Conservation (phyloP, 2,113 vertebrate species). For the Fregata magnificens region DNA sequence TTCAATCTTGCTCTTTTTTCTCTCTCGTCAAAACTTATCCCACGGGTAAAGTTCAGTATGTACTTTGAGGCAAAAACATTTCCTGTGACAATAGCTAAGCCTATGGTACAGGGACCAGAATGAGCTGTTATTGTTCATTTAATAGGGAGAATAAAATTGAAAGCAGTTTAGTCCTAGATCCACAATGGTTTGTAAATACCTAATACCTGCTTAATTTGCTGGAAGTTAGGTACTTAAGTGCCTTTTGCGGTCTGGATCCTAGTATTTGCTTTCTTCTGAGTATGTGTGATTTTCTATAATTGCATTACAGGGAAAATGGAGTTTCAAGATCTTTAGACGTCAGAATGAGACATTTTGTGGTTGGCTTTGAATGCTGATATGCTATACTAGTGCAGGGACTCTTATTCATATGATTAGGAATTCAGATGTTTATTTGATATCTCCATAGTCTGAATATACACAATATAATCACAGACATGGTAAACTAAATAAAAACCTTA, state of each 20-base stretch:
- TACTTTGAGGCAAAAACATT: not conserved
- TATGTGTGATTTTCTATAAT: constrained; percentile 37
- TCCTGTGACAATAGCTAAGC: not conserved
- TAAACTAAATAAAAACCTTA: constrained; percentile 6
- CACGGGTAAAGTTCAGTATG: not conserved
- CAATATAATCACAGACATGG: constrained; percentile 2
- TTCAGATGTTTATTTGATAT: constrained; percentile 28
- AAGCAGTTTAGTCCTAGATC: not conserved
- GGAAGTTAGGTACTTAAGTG: not conserved
- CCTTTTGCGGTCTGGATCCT: not conserved
- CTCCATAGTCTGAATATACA: not conserved
- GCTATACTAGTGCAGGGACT: not conserved
- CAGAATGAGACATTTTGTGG: not conserved
- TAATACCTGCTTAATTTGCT: not conserved
- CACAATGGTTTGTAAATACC: not conserved
- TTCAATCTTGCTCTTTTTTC: not conserved
- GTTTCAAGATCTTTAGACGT: constrained; percentile 2
- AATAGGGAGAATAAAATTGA: not conserved
- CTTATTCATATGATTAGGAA: not conserved
- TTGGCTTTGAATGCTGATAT: constrained; percentile 10
- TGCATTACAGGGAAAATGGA: not conserved
- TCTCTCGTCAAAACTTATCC: not conserved
- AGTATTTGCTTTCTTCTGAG: not conserved
- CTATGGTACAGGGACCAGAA: not conserved
- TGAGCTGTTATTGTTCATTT: not conserved